Percentiles rank a stretch among this genome's conserved stretches.
These are phyloP conservation scores for Leptinotarsa juncta DNA, from an alignment of 2,888 invertebrate species.

Conservation along the genomic window DNA sequence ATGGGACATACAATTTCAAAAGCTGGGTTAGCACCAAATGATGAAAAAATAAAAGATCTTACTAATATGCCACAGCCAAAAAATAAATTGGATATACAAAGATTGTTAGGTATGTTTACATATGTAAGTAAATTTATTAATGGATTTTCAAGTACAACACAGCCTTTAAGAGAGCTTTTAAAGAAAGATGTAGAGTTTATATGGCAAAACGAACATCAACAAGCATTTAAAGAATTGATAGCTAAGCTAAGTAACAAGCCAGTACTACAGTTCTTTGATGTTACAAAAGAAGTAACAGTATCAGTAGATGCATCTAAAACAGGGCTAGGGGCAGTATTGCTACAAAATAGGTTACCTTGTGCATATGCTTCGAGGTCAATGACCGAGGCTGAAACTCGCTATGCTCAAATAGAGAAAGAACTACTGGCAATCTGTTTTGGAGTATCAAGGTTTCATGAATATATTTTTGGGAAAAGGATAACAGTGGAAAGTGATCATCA, in stretches of 20 bases:
- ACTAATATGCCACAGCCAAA: conserved; percentile 35
- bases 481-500: too few relatives aligned
- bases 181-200: conserved; percentile 40
- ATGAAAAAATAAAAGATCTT: conserved; percentile 36
- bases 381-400: conserved; percentile 46
- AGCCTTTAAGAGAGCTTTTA: conserved; percentile 43
- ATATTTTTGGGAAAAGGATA: too few relatives aligned
- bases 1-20: too few relatives aligned
- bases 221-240: conserved; percentile 36
- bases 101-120: conserved; percentile 44
- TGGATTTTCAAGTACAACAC: conserved; percentile 46
- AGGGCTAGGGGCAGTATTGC: conserved; percentile 50
- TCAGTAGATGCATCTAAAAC: conserved; percentile 50
- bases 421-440: not conserved
- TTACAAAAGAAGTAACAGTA: conserved; percentile 44
- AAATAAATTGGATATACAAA: conserved; percentile 48
- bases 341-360: conserved; percentile 49
- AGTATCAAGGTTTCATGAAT: too few relatives aligned
- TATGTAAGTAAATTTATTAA: conserved; percentile 52
- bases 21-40: conserved; percentile 41
- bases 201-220: conserved; percentile 23
- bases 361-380: conserved; percentile 53
- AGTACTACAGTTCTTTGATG: conserved; percentile 45
- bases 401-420: conserved; percentile 17
- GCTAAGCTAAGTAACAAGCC: conserved; percentile 26